Percentiles rank a stretch among this genome's conserved stretches.
Conservation (phyloP, 2,113 vertebrate genomes). For the Corythornis vintsioides region DNA sequence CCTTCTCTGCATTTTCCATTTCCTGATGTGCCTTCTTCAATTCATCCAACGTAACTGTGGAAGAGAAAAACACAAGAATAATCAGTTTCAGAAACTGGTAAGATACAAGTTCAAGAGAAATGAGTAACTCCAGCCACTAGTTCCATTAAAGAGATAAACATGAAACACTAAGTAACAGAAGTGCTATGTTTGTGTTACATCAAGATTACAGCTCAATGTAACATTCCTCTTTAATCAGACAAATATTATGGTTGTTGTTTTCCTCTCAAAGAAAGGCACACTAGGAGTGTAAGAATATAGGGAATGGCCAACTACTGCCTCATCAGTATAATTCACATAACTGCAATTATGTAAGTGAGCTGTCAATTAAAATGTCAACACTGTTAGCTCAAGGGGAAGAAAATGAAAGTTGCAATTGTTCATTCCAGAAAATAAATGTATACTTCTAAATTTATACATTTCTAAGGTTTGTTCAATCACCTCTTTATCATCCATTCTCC, state of each 20-base stretch:
- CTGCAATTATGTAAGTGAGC: not conserved
- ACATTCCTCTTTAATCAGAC: not conserved
- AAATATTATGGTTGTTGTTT: not conserved
- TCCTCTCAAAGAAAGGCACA: not conserved
- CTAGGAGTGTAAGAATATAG: not conserved
- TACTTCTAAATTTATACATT: not conserved
- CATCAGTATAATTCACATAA: not conserved
- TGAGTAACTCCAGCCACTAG: not conserved
- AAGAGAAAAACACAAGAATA: not conserved
- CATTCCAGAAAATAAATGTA: not conserved
- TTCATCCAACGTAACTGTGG: slow-evolving; percentile 84
- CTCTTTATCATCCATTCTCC: not conserved
- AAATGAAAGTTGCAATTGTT: not conserved
- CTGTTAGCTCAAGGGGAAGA: not conserved
- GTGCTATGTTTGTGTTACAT: not conserved
- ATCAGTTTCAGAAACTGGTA: not conserved
- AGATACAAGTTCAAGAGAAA: not conserved
- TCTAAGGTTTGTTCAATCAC: not conserved
- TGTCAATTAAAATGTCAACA: not conserved
- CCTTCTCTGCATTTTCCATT: slow-evolving; percentile 77
- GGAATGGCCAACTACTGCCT: not conserved
- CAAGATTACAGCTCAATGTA: not conserved
- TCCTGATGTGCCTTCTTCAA: slow-evolving; percentile 87
- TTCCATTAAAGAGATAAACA: not conserved
- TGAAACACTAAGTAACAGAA: not conserved